Base-by-base conservation (phyloP, 2,113 vertebrate genomes). In the Tyto alba region DNA sequence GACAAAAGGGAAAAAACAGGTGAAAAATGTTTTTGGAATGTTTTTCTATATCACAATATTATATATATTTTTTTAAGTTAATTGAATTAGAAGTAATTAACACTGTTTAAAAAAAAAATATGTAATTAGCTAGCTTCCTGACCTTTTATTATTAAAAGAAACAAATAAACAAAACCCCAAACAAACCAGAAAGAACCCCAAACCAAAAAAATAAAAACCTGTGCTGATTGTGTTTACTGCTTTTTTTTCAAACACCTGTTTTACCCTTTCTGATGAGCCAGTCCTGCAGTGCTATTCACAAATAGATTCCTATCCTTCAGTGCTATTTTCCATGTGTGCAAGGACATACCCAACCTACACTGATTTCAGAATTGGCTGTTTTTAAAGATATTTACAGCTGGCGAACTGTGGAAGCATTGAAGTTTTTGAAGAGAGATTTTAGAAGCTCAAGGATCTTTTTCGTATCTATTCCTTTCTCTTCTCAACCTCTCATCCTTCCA, bases 1-100 rank as follows among this genome's bases (percentile, higher is more conserved):
- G 91, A 96, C 89, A 93, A 95, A 96, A 89, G 93, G 95, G 89
- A 67, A 91, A 92, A 95, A 88, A 81, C 89, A 95, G 95, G 95
- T 95, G 96, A 93, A 85, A 95, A 95, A 93, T 84, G 2, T 62
- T 95, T 97, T 96, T 86, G 57, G 88, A 97, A 95, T 95, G 16
- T 95, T 93, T 91, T 94, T 94, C 50, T 95, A 2, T 94, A 66
- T 94, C 68, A 86, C 75, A 23, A 23, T 90, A 89, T 86, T 87
- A 5, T 21, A 66, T 67, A 60, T 41, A 41, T 66, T 52, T 27
- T 62, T 77, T 72, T 10, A 73, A 91, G 59, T 82, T 80, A 30
- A 52, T 77, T 86, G 38, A 80, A 52, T 5, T 82, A 81, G 59
- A 76, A 74, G 7, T 68, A 92, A 48, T 56, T 50, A 76, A 78